Conservation (phyloP, 2,888 invertebrate species). For the Itoplectis maculator region DNA sequence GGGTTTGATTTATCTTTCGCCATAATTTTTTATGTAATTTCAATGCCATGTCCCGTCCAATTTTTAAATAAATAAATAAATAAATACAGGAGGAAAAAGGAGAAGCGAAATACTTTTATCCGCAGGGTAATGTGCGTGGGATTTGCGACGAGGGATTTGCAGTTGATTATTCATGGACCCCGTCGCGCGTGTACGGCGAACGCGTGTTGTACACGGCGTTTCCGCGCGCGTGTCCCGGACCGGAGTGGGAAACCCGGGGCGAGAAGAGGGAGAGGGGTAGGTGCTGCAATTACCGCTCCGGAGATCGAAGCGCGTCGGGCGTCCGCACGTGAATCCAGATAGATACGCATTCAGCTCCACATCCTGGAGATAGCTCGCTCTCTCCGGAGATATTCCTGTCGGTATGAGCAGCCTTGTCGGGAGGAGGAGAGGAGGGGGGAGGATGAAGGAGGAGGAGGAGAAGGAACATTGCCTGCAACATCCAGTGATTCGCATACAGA, state of each 20-base stretch:
- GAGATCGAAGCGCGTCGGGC: slow-evolving; percentile 63
- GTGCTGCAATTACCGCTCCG: slow-evolving; percentile 63
- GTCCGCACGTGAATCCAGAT: slow-evolving; percentile 54
- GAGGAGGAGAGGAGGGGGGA: neutral
- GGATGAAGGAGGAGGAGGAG: no score
- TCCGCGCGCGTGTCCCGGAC: neutral
- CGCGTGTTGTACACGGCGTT: neutral
- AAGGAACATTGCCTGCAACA: slow-evolving; percentile 27
- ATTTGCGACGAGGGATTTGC: slow-evolving; percentile 9
- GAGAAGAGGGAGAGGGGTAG: no score
- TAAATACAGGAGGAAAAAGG: no score
- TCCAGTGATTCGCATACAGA: slow-evolving; percentile 20
- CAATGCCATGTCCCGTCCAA: no score
- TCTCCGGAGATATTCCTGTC: slow-evolving; percentile 57
- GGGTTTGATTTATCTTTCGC: no score
- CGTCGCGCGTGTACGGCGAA: slow-evolving; percentile 1
- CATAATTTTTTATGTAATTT: no score
- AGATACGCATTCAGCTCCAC: slow-evolving; percentile 65
- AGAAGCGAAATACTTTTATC: slow-evolving; percentile 16
- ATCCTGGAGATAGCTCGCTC: slow-evolving; percentile 58
- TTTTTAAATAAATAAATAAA: no score
- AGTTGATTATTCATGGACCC: slow-evolving; percentile 44
- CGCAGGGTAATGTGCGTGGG: neutral
- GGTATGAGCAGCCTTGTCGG: slow-evolving; percentile 33
- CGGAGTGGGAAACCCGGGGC: neutral